Evolutionary conservation across 2,797 vertebrate genomes (phyloP), one percentile per base, ranked within the genome.

Genomic region (Bryconaethiops microstoma): DNA sequence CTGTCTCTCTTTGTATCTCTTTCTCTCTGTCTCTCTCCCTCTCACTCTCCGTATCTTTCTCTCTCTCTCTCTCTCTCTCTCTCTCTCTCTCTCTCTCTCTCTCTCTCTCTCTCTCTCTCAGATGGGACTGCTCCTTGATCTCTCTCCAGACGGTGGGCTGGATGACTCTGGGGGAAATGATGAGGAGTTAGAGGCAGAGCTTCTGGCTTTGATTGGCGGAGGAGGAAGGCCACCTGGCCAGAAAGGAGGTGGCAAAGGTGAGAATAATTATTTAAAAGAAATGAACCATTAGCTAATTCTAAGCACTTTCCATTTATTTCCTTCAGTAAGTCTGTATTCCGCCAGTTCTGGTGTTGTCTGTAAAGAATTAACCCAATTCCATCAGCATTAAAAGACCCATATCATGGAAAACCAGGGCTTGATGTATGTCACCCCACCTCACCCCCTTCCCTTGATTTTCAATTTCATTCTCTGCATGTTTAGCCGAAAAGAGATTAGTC

Each of bases 41-140:
- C 29, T 29, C 29, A 1, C 29, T 3, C 29, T 29, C 29, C 3
- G 1, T 29, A 1, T 29, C 29, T 29, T 3, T 29, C 29, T 29
- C 29, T 29, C 29, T 29, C 29, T 29, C 29, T 29, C 29, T 29
- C 1, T 29, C 29, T 29, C 29, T 1, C 29, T 29, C 29, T 29
- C 29, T 29, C 19, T 57, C 8, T 60, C 13, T 67, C 55, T 71
- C 16, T 80, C 42, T 70, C 79, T 71, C 54, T 71, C 23, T 79
- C 25, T 70, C 78, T 16, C 13, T 17, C 60, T 29, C 59, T 57
- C n/a, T 64, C 45, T 71, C 21, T 79, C 39, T 69, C 78, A 98
- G 97, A 93, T 97, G 93, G 96, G 96, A 9, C 92, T 97, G 88
- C 94, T 97, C 71, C 91, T 96, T 60, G 95, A 96, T 82, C 90